These are phyloP conservation scores for Mythimna ferrago DNA, from an alignment of 2,888 invertebrate species.

Conservation along the genomic window DNA sequence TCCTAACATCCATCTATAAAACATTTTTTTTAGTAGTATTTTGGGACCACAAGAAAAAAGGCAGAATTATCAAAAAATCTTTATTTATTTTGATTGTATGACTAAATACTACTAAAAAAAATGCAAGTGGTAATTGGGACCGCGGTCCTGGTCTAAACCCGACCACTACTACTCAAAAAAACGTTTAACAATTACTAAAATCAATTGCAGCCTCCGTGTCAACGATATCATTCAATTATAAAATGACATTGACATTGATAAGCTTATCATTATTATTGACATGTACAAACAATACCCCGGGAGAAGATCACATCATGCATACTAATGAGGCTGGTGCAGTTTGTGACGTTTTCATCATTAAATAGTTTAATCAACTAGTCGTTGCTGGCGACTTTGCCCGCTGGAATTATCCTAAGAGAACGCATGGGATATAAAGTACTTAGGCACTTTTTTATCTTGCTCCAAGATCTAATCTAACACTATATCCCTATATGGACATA, in stretches of 20 bases:
- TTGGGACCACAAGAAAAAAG: too few relatives aligned
- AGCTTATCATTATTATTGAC: slow-evolving; percentile 50
- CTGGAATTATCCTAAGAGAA: not conserved
- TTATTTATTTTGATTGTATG: too few relatives aligned
- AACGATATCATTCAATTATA: slow-evolving; percentile 58
- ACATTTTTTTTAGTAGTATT: too few relatives aligned
- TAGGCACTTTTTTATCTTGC: not conserved
- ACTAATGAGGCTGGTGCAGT: slow-evolving; percentile 50
- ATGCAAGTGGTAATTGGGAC: too few relatives aligned
- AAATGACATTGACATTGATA: slow-evolving; percentile 64
- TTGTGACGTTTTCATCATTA: slow-evolving; percentile 19
- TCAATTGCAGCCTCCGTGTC: slow-evolving; percentile 37
- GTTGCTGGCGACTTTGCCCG: not conserved
- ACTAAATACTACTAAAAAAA: too few relatives aligned
- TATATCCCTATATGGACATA: too few relatives aligned
- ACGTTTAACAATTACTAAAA: not conserved
- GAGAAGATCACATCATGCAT: slow-evolving; percentile 42
- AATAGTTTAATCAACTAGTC: not conserved
- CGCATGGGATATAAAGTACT: not conserved
- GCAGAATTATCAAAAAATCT: too few relatives aligned
- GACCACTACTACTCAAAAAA: too few relatives aligned
- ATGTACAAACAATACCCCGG: slow-evolving; percentile 42
- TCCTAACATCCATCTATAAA: too few relatives aligned
- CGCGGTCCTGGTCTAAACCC: too few relatives aligned
- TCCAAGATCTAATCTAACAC: not conserved